Base-by-base conservation (phyloP, 2,113 vertebrate genomes). In the Zingel zingel region DNA sequence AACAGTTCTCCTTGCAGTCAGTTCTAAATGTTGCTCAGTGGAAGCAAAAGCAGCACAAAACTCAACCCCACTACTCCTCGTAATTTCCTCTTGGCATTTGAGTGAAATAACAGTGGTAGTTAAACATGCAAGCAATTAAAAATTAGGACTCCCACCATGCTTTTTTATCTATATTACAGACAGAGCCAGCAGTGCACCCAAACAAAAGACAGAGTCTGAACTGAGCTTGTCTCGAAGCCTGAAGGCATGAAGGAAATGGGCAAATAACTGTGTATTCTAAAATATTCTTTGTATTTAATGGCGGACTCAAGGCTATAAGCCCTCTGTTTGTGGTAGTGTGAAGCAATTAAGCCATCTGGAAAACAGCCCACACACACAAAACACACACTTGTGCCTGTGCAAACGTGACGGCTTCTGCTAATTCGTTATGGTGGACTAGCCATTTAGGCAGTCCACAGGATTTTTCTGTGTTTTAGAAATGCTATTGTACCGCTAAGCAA, bases 221-320 rank as follows among this genome's bases (percentile, higher is more conserved):
- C 2, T 39, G 25, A 68, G 58, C 79, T 64, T 1, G 64, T 65
- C 53, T 70, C 21, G 36, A 74, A 86, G 79, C 85, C 64, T 14
- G 57, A 4, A 69, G 81, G 84, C 74, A 77, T 15, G 48, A 84
- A 62, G 69, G 61, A 82, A 90, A 88, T 6, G 48, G 25, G 45
- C 63, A 78, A 82, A 86, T 86, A 85, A 89, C 73, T 87, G 57
- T 48, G 47, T 67, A 57, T 81, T 77, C 18, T 71, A 7, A 77
- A 77, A 86, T 83, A 82, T 79, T 82, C 77, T 84, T 79, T 87
- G 84, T 80, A 66, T 84, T 86, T 84, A 87, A 82, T 51, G 54
- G 50, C 54, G 85, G 77, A 83, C 77, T 91, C 33, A n/a, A 70
- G 71, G 81, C 79, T 73, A 13, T 81, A 83, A 91, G 64, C 82